Percentiles rank a stretch among this genome's conserved stretches.
These are phyloP conservation scores for Sceloporus undulatus DNA, from an alignment of 2,113 vertebrate genomes.

Conservation along the genomic window DNA sequence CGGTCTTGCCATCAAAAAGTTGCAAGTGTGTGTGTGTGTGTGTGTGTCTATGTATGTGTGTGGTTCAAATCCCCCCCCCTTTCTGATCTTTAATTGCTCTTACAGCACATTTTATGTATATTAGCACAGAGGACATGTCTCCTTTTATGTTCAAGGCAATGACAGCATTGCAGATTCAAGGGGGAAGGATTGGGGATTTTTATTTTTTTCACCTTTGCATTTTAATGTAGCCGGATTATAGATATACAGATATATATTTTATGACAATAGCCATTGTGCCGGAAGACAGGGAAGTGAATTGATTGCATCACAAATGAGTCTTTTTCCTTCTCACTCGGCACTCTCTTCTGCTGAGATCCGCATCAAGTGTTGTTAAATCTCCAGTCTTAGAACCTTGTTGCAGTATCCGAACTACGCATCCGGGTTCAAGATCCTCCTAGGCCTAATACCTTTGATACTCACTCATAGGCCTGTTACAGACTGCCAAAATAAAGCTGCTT, in stretches of 20 bases:
- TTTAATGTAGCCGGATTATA: neutral
- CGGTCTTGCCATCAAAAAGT: slow-evolving; percentile 80
- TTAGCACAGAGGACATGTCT: slow-evolving; percentile 25
- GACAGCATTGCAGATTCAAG: neutral
- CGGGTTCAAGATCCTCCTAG: neutral
- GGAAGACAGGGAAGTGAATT: neutral
- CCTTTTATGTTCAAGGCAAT: neutral
- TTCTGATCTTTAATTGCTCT: slow-evolving; percentile 57
- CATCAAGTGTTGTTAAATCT: neutral
- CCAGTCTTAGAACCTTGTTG: neutral
- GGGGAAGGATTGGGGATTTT: accelerated
- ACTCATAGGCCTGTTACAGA: no score
- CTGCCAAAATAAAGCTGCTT: no score
- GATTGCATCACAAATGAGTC: neutral
- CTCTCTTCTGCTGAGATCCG: neutral
- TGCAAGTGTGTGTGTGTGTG: slow-evolving; percentile 61
- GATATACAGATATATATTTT: neutral
- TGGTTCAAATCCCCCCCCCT: slow-evolving; percentile 31
- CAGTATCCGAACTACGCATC: neutral
- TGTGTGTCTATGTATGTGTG: neutral
- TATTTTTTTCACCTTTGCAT: neutral
- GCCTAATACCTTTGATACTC: no score
- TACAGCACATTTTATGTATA: slow-evolving; percentile 14
- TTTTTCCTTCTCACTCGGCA: neutral
- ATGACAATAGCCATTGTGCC: neutral